Base-by-base conservation (phyloP, 2,797 vertebrate species). In the Falco biarmicus region DNA sequence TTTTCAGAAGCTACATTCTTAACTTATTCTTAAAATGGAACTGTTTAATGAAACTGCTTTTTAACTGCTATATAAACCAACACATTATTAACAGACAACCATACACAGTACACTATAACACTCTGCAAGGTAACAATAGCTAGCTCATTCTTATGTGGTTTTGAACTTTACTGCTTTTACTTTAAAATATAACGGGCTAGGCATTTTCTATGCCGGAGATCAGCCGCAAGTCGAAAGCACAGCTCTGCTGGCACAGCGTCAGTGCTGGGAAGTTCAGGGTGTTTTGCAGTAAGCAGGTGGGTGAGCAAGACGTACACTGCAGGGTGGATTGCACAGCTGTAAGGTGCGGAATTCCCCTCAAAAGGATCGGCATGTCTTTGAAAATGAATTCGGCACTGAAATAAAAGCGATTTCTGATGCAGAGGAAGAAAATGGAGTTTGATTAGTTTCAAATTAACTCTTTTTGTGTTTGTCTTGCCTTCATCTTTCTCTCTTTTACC, bases 271-370 rank as follows among this genome's bases (percentile, higher is more conserved):
- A 97, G 96, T 94, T 97, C n/a, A 45, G 80, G 39, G 75, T 75
- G 96, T 47, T 93, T 82, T 91, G 96, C 95, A 95, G 93, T 94
- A 96, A 97, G 93, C 91, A 97, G 98, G 98, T 98, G 98, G 96
- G 93, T 28, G 93, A 97, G 91, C 54, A 39, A 93, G 83, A 95
- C 3, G 12, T 89, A 15, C 95, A 97, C 97, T 97, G 95, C 97
- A 98, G 97, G 98, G 98, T 98, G 98, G 97, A 97, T 96, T 80
- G 84, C 65, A 96, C 98, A 98, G 98, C 98, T 98, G 98, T 94
- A 97, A 97, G 98, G 87, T 94, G 97, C 74, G 99, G 99, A 99
- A 99, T 99, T 99, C 98, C 99, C 99, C 98, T 98, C 90, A 53
- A 89, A 97, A 97, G 97, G 96, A 97, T 98, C 97, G 97, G 98